These are phyloP conservation scores for Drosophila miranda DNA, from an alignment of 1,140 invertebrate species.

Conservation along the genomic window DNA sequence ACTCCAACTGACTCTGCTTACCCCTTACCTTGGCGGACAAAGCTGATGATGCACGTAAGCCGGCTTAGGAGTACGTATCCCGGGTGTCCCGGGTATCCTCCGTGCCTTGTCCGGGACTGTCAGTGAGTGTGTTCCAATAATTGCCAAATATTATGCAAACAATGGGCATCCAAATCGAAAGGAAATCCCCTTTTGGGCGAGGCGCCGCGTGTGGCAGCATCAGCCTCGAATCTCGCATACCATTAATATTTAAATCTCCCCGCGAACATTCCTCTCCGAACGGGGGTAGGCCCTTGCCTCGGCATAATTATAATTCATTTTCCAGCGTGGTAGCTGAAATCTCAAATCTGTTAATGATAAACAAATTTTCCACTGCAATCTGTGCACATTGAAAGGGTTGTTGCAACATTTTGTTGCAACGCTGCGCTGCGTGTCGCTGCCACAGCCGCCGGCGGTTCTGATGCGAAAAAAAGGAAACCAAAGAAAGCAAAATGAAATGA, in stretches of 20 bases:
- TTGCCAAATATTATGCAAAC: constrained; percentile 82
- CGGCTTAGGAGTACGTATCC: constrained; percentile 60
- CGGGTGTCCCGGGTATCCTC: constrained; percentile 30
- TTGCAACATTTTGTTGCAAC: constrained; percentile 50
- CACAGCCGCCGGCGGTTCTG: constrained; percentile 29
- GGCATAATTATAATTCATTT: constrained; percentile 77
- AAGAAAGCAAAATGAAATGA: constrained; percentile 17
- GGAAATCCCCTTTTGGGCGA: constrained; percentile 54
- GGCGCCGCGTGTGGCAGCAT: constrained; percentile 70
- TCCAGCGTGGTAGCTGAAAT: constrained; percentile 52
- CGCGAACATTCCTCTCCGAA: constrained; percentile 6
- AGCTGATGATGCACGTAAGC: constrained; percentile 59
- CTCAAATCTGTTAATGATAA: constrained; percentile 77
- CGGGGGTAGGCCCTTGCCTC: constrained; percentile 11
- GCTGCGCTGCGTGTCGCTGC: constrained; percentile 25
- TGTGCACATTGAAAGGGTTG: constrained; percentile 56
- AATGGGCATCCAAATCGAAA: constrained; percentile 61
- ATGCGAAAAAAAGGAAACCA: constrained; percentile 1
- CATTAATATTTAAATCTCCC: constrained; percentile 78
- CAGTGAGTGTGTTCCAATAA: constrained; percentile 76
- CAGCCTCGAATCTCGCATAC: constrained; percentile 11
- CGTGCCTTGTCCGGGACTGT: constrained; percentile 34
- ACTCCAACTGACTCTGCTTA: background rate
- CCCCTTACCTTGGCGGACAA: constrained; percentile 3
- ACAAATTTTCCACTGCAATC: constrained; percentile 70